Conservation (phyloP, 2,113 vertebrate species). For the Hipposideros armiger region DNA sequence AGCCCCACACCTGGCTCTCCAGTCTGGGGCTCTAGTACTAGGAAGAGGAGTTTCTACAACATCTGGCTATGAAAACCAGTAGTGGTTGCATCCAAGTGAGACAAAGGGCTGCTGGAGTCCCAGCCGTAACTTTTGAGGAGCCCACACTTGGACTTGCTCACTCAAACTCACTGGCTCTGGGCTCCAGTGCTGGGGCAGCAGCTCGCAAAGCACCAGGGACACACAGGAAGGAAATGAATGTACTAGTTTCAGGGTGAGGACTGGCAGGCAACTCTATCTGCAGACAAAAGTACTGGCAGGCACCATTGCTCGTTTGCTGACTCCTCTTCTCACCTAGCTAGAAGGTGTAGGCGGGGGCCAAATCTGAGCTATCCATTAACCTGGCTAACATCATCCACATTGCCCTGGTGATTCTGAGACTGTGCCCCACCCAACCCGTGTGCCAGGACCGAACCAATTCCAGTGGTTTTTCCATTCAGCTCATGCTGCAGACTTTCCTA, state of each 20-base stretch:
- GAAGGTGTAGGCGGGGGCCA: neutral
- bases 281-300: neutral
- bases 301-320: neutral
- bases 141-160: neutral
- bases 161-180: neutral
- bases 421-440: neutral
- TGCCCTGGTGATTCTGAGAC: neutral
- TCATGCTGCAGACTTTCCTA: neutral
- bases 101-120: neutral
- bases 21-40: too few relatives aligned
- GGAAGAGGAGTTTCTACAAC: too few relatives aligned
- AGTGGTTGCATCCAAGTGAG: neutral
- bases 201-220: neutral
- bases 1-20: too few relatives aligned
- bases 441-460: neutral
- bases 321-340: neutral
- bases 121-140: neutral
- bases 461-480: neutral
- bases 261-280: neutral
- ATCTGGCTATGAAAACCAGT: neutral
- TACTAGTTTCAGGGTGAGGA: neutral
- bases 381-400: neutral
- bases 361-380: neutral
- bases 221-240: neutral
- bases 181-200: neutral